Conservation (phyloP, 37 sponge, comb jelly and placozoan genomes). For the Beroe forskalii region DNA sequence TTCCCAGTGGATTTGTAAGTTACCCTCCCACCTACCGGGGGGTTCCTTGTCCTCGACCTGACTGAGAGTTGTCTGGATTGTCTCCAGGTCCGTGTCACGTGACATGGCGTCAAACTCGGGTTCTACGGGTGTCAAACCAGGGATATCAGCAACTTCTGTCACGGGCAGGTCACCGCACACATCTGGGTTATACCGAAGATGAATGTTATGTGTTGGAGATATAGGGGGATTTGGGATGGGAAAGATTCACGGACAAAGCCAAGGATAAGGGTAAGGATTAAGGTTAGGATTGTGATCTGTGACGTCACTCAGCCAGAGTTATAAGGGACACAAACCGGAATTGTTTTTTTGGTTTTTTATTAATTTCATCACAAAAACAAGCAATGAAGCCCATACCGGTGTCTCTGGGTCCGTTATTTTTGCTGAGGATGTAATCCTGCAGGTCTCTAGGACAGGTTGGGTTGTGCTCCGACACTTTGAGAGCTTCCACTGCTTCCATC, state of each 20-base stretch:
- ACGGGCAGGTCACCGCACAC: neutral
- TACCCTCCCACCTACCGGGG: no score
- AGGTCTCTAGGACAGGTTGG: neutral
- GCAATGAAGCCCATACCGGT: no score
- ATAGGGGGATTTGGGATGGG: no score
- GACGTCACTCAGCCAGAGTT: no score
- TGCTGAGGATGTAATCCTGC: conserved; percentile 39
- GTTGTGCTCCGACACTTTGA: conserved; percentile 47
- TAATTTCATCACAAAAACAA: no score
- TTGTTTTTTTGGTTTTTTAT: no score
- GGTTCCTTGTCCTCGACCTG: conserved; percentile 5
- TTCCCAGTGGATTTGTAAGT: no score
- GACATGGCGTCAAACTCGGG: neutral
- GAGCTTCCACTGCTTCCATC: conserved; percentile 40
- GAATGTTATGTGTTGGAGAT: no score
- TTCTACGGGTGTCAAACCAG: conserved; percentile 13
- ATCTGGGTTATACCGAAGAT: neutral
- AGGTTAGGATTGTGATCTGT: no score
- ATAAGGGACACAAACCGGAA: neutral
- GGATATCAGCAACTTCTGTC: neutral
- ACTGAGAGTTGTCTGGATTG: conserved; percentile 53
- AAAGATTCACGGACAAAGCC: no score
- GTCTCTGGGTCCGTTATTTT: conserved; percentile 36
- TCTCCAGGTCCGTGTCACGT: neutral
- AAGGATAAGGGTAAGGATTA: no score